Conservation (phyloP, 2,113 vertebrate genomes). For the Istiophorus platypterus region DNA sequence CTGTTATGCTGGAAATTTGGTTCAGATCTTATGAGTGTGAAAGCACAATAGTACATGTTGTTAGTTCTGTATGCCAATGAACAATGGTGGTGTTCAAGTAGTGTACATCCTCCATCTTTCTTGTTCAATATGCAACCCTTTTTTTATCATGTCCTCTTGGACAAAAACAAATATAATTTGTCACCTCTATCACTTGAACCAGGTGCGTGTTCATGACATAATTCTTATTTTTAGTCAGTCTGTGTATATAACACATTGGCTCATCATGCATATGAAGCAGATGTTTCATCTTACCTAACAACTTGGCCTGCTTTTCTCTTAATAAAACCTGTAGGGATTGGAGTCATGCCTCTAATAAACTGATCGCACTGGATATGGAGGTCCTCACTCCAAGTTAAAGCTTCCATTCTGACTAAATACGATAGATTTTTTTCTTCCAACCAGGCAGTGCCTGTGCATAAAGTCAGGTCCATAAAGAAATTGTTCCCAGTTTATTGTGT, state of each 20-base stretch:
- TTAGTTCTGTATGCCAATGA: background rate
- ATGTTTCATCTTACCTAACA: background rate
- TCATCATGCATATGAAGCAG: background rate
- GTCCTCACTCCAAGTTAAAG: background rate
- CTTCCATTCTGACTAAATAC: background rate
- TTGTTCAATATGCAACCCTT: background rate
- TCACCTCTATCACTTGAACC: background rate
- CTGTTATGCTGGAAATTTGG: background rate
- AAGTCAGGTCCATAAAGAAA: background rate
- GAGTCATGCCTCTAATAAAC: conserved; percentile 24
- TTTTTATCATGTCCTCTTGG: background rate
- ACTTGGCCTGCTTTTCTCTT: background rate
- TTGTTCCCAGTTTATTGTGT: too few relatives aligned
- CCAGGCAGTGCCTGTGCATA: background rate
- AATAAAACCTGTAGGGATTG: background rate
- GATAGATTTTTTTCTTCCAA: background rate
- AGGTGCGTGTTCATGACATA: background rate
- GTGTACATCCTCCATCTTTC: background rate
- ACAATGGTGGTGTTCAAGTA: background rate
- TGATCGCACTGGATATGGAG: background rate
- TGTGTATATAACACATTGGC: background rate
- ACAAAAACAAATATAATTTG: background rate
- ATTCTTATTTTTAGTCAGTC: background rate
- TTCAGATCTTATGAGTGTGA: background rate
- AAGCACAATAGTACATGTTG: background rate